phyloP scores from a whole-genome alignment of 2,797 vertebrate species.

The Propithecus perrieri region DNA sequence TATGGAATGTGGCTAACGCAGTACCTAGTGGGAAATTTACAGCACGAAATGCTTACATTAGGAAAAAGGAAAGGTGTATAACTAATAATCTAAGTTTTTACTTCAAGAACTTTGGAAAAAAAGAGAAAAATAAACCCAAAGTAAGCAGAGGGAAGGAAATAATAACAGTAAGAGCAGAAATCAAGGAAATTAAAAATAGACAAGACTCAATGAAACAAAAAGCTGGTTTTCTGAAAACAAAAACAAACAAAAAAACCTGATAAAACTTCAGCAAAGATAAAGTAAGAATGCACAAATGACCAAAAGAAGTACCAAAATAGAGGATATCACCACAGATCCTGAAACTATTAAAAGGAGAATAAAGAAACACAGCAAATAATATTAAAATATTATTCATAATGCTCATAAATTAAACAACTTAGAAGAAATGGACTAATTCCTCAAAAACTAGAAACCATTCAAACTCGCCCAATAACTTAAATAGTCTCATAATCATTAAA shows the following conservation, averaged over 20 bases:
- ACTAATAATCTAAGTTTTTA: slow-evolving; percentile 21
- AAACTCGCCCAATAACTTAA: neutral
- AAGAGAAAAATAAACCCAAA: neutral
- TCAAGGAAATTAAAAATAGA: slow-evolving; percentile 9
- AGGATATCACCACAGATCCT: neutral
- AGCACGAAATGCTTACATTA: neutral
- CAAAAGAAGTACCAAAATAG: neutral
- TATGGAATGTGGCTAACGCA: neutral
- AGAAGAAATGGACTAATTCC: neutral
- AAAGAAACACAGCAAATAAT: neutral
- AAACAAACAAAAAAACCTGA: neutral
- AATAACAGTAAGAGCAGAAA: neutral
- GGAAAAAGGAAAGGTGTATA: neutral
- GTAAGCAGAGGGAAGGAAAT: neutral
- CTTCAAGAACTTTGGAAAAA: neutral
- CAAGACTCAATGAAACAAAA: neutral
- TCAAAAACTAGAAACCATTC: neutral
- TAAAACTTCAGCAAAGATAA: neutral
- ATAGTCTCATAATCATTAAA: neutral
- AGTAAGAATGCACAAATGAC: neutral
- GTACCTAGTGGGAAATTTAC: neutral
- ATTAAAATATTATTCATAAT: neutral
- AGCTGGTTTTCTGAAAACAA: neutral
- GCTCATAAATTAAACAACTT: neutral
- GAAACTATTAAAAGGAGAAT: neutral